Evolutionary conservation across 2,888 invertebrate species (phyloP).

Genomic region (Physocephala rufipes): DNA sequence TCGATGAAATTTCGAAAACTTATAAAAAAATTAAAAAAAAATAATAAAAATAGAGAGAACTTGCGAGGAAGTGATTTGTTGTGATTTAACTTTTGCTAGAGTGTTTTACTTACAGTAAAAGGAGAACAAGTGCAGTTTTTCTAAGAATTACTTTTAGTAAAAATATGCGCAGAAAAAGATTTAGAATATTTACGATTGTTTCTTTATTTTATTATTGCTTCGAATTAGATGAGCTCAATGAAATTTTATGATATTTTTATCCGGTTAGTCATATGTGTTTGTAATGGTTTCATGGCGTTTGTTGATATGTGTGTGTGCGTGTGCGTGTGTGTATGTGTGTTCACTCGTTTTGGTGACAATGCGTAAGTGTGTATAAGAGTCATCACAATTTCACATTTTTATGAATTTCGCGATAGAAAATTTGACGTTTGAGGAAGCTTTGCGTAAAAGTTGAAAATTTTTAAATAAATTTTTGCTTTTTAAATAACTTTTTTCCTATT

Average conservation of each 20-base stretch:
- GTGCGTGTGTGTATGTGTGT: no score
- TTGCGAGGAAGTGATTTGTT: neutral
- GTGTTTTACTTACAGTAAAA: neutral
- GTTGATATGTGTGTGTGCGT: conserved; percentile 11
- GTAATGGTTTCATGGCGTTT: conserved; percentile 60
- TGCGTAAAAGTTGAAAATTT: no score
- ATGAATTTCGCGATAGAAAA: no score
- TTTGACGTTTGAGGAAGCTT: no score
- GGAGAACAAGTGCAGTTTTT: neutral
- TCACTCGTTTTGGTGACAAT: no score
- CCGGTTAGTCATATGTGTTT: conserved; percentile 58
- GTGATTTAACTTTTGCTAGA: neutral
- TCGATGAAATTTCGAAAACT: no score
- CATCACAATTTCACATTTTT: no score
- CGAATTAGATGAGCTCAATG: conserved; percentile 1
- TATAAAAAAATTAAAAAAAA: no score
- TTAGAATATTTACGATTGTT: conserved; percentile 55
- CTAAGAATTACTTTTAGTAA: neutral
- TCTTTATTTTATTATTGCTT: conserved; percentile 34
- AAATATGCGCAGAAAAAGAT: conserved; percentile 40
- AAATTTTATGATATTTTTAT: conserved; percentile 39
- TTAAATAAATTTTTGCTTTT: no score
- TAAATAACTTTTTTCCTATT: neutral
- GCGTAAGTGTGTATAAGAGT: no score
- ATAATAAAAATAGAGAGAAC: no score